Percentiles rank a stretch among this genome's conserved stretches.
phyloP scores from a whole-genome alignment of 2,888 invertebrate genomes.

The Nineta flava region DNA sequence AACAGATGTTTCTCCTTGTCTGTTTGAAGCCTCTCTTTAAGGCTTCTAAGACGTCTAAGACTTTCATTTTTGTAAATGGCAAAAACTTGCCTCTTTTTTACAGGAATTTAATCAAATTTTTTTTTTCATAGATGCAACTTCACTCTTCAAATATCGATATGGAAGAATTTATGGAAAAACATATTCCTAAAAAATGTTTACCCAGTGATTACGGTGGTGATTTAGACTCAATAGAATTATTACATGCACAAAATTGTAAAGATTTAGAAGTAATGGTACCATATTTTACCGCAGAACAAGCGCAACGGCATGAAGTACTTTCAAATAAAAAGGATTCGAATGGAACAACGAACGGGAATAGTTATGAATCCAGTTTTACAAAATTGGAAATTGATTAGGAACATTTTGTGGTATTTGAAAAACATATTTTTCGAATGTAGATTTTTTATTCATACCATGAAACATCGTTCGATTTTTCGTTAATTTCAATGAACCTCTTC shows the following conservation, averaged over 20 bases:
- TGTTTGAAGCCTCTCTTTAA: too few relatives aligned
- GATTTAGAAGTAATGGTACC: constrained; percentile 18
- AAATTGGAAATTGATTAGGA: background rate
- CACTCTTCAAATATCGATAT: constrained; percentile 37
- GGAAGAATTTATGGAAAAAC: constrained; percentile 35
- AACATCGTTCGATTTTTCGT: too few relatives aligned
- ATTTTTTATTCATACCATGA: too few relatives aligned
- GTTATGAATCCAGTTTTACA: background rate
- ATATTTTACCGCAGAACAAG: constrained; percentile 20
- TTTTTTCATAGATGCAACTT: constrained; percentile 37
- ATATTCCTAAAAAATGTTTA: constrained; percentile 36
- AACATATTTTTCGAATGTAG: too few relatives aligned
- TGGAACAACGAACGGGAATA: background rate
- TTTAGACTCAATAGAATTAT: constrained; percentile 23
- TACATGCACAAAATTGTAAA: constrained; percentile 17
- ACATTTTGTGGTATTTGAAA: too few relatives aligned
- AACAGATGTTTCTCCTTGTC: too few relatives aligned
- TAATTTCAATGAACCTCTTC: too few relatives aligned
- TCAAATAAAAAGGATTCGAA: background rate
- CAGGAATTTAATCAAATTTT: background rate
- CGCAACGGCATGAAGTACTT: constrained; percentile 12
- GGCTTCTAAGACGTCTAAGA: too few relatives aligned
- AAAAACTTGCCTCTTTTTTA: background rate
- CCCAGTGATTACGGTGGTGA: constrained; percentile 47
- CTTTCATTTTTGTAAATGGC: background rate